A percentile compares a stretch with the other conserved stretches of the same genome.
Conservation (phyloP, 1,140 invertebrate genomes). For the Sycophila sp. region DNA sequence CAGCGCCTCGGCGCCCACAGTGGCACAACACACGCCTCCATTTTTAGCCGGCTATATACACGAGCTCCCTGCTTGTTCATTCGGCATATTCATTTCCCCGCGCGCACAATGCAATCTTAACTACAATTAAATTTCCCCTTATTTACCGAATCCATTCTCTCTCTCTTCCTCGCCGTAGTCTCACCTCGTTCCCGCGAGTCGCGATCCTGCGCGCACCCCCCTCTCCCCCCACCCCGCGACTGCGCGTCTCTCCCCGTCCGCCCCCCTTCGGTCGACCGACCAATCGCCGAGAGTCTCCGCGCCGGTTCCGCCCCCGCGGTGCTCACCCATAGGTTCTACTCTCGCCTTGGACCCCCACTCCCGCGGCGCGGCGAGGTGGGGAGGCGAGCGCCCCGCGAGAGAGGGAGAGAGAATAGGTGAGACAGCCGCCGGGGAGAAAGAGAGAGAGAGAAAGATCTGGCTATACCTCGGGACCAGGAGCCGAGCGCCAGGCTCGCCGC, state of each 20-base stretch:
- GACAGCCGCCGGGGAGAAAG: background rate
- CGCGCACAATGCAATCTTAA: constrained; percentile 28
- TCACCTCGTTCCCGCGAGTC: background rate
- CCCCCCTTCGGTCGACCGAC: background rate
- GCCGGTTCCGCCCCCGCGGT: background rate
- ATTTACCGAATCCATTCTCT: constrained; percentile 29
- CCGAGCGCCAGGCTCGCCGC: constrained; percentile 26
- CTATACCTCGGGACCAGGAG: constrained; percentile 15
- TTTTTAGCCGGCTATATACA: constrained; percentile 22
- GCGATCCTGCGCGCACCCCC: background rate
- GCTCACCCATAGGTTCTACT: background rate
- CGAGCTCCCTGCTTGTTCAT: constrained; percentile 4
- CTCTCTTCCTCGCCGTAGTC: background rate
- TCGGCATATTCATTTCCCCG: constrained; percentile 15
- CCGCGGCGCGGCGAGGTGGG: background rate
- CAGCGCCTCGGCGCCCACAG: background rate
- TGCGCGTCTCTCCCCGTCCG: background rate
- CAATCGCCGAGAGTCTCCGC: background rate
- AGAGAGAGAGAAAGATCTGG: background rate
- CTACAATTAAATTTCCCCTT: constrained; percentile 37
- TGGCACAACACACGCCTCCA: background rate
- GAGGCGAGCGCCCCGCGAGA: background rate
- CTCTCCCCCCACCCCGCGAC: background rate
- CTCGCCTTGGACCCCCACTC: background rate
- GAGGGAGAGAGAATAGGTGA: background rate